Base-by-base conservation (phyloP, 2,113 vertebrate genomes). In the Hystrix cristata region DNA sequence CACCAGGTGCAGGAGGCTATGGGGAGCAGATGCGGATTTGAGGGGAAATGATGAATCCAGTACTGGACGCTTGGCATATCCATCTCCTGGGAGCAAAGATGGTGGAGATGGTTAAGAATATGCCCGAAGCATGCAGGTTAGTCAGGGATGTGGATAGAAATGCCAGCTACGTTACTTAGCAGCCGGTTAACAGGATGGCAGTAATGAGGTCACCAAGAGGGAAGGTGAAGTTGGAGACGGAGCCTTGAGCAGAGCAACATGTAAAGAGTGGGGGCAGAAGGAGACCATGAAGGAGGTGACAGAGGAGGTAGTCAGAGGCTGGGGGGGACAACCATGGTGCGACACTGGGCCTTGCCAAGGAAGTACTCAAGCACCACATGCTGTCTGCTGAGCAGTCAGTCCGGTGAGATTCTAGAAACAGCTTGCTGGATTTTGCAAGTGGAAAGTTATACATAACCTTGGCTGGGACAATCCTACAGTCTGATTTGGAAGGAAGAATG, bases 261-360 rank as follows among this genome's bases (percentile, higher is more conserved):
- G 74, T 53, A 27, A 55, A 55, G 27, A 55, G 43, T 15, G 2
- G 16, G 38, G 15, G 48, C 79, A 16, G 72, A 14, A 67, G 21
- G 16, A 29, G 29, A 15, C 11, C 1, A 5, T 0, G 31, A n/a
- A 55, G 51, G 31, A 29, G n/a, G 55, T 7, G 25, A 2, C 19
- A n/a, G 57, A 71, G 13, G 43, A 60, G 46, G 27, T 15, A 15
- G 12, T 5, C 16, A 5, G 38, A 79, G 23, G 16, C 0, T 29
- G 64, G 79, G 57, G 34, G 9, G 13, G 29, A 16, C 43, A 46
- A 18, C 11, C 23, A 38, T 48, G 23, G 16, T 21, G 3, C 0
- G 0, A 43, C 48, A 7, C 3, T 9, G 72, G n/a, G 7, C 25
- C 25, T 21, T 46, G n/a, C n/a, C 34, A 72, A 91, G 74, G 46